phyloP scores from a whole-genome alignment of 1,140 invertebrate genomes.

The Ditylenchus dipsaci region DNA sequence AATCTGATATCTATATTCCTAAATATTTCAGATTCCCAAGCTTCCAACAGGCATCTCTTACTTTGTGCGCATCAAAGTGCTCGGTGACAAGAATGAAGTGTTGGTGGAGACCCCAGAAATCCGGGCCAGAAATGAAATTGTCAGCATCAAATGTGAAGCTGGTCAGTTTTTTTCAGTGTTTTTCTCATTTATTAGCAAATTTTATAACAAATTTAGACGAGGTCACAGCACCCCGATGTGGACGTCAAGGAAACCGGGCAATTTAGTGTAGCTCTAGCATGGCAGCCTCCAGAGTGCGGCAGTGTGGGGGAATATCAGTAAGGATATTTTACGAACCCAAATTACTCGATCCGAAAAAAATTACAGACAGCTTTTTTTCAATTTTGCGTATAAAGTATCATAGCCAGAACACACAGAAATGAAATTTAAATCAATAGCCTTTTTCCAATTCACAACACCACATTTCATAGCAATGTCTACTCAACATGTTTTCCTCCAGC shows the following conservation, averaged over 20 bases:
- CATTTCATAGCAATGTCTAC: too few species aligned
- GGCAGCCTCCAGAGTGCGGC: slow-evolving; percentile 55
- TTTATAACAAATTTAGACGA: slow-evolving; percentile 42
- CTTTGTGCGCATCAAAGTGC: slow-evolving; percentile 57
- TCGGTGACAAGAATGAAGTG: slow-evolving; percentile 55
- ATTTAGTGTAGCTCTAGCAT: slow-evolving; percentile 52
- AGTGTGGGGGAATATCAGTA: slow-evolving; percentile 55
- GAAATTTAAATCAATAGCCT: too few species aligned
- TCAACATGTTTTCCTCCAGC: too few species aligned
- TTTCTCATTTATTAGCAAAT: neutral
- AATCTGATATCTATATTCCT: too few species aligned
- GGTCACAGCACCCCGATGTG: slow-evolving; percentile 54
- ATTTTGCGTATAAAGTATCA: too few species aligned
- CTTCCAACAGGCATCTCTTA: slow-evolving; percentile 57
- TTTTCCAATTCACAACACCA: too few species aligned
- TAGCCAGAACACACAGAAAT: too few species aligned
- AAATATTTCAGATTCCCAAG: slow-evolving; percentile 55
- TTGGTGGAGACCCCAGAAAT: slow-evolving; percentile 58
- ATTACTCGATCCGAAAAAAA: too few species aligned
- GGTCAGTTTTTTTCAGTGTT: neutral
- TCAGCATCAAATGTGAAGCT: slow-evolving; percentile 53
- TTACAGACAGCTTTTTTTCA: too few species aligned
- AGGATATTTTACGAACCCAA: too few species aligned
- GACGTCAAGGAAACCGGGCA: slow-evolving; percentile 47
- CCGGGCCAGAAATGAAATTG: slow-evolving; percentile 56